Base-by-base conservation (phyloP, 2,113 vertebrate species). In the Sterrhoptilus dennistouni region DNA sequence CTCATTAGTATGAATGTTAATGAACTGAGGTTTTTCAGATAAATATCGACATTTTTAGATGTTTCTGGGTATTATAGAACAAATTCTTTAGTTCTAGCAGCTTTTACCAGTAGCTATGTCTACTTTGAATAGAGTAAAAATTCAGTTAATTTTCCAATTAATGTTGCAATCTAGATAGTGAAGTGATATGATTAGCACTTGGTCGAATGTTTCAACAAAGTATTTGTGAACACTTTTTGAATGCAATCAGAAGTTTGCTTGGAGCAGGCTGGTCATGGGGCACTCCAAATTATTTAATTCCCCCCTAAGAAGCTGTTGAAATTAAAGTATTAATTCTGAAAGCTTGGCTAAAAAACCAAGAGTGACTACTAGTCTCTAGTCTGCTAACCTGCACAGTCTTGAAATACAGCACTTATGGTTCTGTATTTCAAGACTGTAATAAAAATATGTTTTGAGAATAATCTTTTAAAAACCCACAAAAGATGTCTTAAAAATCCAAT, bases 131-230 rank as follows among this genome's bases (percentile, higher is more conserved):
- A 87, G 14, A 36, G 4, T 25, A 86, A 94, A 86, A 81, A 65
- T 60, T 82, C 36, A 44, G 54, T 63, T 79, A 87, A 63, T 94
- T 91, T 94, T 79, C 17, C 45, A 72, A 33, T 75, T 94, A 29
- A 36, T 49, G 6, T 47, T 87, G 22, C 33, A 44, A 22, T 60
- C 36, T 78, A 33, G 29, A 88, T 27, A 78, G 21, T 61, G 33
- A 69, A 83, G 11, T 60, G 44, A 49, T 87, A 36, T 77, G 54
- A 95, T 65, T 88, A 81, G 27, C 80, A 69, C 40, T n/a, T 38
- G n/a, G 11, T 66, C 5, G 2, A 85, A 71, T 54, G 18, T 27
- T 81, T 7, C 28, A 81, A 42, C 21, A 59, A 76, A 64, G 16
- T 72, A 24, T 76, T 83, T 77, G 25, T 63, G 38, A 81, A 25